Conservation (phyloP, 2,888 invertebrate species). For the Hydrotaea diabolus region DNA sequence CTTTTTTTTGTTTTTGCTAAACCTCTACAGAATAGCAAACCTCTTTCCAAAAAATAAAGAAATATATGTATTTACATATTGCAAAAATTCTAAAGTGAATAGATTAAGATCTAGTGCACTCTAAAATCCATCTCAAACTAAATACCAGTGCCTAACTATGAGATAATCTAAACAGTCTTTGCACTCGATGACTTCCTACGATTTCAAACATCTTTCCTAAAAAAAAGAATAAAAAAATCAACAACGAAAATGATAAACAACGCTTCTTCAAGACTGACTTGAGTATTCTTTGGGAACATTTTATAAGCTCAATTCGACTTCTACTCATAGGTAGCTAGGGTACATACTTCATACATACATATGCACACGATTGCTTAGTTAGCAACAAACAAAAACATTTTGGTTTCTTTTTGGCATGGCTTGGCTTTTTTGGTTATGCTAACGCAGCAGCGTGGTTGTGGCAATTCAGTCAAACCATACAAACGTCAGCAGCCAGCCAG, state of each 20-base stretch:
- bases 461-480: conserved; percentile 8
- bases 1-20: too few species aligned
- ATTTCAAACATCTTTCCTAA: not conserved
- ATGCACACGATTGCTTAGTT: not conserved
- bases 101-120: too few species aligned
- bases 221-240: not conserved
- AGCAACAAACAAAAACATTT: conserved; percentile 22
- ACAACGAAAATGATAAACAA: not conserved
- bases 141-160: not conserved
- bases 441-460: conserved; percentile 15
- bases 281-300: not conserved
- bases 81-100: too few species aligned
- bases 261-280: not conserved
- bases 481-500: not conserved
- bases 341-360: too few species aligned
- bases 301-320: not conserved
- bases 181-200: not conserved
- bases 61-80: too few species aligned
- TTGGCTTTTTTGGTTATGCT: conserved; percentile 13
- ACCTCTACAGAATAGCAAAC: too few species aligned
- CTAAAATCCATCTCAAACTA: too few species aligned
- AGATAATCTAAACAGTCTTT: not conserved
- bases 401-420: not conserved
- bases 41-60: too few species aligned
- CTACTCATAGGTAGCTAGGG: too few species aligned